These are phyloP conservation scores for Apodemia zela DNA, from an alignment of 2,888 invertebrate species.

Conservation along the genomic window DNA sequence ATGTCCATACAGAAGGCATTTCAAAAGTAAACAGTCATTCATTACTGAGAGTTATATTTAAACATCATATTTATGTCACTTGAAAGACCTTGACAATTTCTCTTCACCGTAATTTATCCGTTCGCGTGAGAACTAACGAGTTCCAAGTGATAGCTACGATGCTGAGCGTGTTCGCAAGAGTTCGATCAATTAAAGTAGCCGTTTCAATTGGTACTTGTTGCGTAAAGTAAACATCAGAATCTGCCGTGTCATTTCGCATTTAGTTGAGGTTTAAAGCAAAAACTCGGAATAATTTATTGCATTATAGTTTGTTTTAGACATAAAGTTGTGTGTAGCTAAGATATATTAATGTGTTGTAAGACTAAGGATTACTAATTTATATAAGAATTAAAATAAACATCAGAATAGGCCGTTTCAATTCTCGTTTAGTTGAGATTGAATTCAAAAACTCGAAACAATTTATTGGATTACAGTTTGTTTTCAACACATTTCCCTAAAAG, in stretches of 20 bases:
- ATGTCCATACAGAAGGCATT: not conserved
- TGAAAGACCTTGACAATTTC: constrained; percentile 13
- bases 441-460: too few relatives aligned
- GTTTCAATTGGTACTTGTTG: constrained; percentile 6
- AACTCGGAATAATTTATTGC: too few relatives aligned
- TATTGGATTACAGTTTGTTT: too few relatives aligned
- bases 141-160: constrained; percentile 6
- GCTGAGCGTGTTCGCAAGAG: not conserved
- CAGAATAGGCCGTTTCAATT: too few relatives aligned
- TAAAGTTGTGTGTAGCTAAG: too few relatives aligned
- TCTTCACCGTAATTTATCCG: constrained; percentile 17
- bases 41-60: constrained; percentile 11
- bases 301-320: too few relatives aligned
- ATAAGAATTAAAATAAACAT: too few relatives aligned
- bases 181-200: constrained; percentile 10
- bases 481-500: too few relatives aligned
- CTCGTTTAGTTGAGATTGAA: too few relatives aligned
- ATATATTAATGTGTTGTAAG: too few relatives aligned
- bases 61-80: constrained; percentile 14
- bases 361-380: too few relatives aligned
- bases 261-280: not conserved
- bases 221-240: not conserved
- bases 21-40: constrained; percentile 14
- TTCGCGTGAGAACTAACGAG: constrained; percentile 17
- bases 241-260: not conserved